A percentile compares a stretch with the other conserved stretches of the same genome.
Evolutionary conservation across 1,140 invertebrate genomes (phyloP).

Genomic region (Anastrepha obliqua): DNA sequence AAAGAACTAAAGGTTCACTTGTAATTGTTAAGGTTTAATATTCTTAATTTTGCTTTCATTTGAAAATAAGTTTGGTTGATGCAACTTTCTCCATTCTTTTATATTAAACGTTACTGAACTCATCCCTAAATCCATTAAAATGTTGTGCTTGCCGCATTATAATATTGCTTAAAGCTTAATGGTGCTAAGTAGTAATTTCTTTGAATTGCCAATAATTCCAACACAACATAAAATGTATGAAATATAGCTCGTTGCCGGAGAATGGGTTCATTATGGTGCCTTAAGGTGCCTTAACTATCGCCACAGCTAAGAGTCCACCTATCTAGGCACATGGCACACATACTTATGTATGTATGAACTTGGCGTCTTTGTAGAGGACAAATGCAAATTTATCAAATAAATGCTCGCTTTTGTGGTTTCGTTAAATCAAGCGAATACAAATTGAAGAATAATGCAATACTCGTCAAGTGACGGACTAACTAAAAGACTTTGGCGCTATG

Average conservation of each 20-base stretch:
- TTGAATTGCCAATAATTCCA: constrained; percentile 5
- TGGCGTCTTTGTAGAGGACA: neutral
- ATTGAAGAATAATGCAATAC: constrained; percentile 38
- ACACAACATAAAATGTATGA: constrained; percentile 25
- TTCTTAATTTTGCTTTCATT: too few relatives aligned
- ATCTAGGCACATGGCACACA: neutral
- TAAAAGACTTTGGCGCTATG: constrained; percentile 20
- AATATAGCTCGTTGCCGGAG: neutral
- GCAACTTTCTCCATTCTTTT: too few relatives aligned
- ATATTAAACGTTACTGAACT: too few relatives aligned
- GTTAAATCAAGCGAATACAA: constrained; percentile 29
- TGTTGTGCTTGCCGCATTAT: too few relatives aligned
- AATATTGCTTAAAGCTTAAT: too few relatives aligned
- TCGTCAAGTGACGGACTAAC: neutral
- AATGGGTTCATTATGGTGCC: neutral
- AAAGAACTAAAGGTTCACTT: too few relatives aligned
- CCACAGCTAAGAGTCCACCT: neutral
- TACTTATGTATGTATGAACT: neutral
- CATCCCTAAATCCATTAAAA: too few relatives aligned
- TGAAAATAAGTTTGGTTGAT: too few relatives aligned
- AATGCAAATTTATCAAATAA: constrained; percentile 41
- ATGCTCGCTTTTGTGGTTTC: constrained; percentile 48
- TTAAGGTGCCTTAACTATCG: neutral
- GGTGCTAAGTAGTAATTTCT: neutral
- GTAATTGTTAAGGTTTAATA: too few relatives aligned